A percentile compares a stretch with the other conserved stretches of the same genome.
These are phyloP conservation scores for Andrena camellia DNA, from an alignment of 2,888 invertebrate species.

Conservation along the genomic window DNA sequence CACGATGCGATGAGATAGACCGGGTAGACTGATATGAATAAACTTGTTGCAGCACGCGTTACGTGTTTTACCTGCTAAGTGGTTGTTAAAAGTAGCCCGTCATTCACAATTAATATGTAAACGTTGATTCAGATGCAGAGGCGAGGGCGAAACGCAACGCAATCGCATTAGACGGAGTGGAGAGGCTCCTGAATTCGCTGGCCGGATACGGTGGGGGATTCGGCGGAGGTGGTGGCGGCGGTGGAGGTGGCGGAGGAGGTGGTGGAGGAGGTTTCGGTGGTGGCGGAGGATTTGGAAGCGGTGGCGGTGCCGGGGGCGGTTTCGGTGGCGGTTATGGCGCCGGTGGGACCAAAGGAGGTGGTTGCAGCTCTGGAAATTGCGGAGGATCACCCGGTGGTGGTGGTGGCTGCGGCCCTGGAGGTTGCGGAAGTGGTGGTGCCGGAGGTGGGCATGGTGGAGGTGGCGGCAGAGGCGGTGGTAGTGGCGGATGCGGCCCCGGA, in stretches of 20 bases:
- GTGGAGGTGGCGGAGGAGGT: neutral
- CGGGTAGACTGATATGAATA: too few species aligned
- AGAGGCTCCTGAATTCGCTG: slow-evolving; percentile 64
- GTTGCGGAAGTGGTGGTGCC: slow-evolving; percentile 13
- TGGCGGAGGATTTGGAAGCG: slow-evolving; percentile 9
- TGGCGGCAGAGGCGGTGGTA: slow-evolving; percentile 2
- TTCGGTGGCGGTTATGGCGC: slow-evolving; percentile 22
- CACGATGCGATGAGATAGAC: too few species aligned
- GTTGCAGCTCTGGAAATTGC: slow-evolving; percentile 28
- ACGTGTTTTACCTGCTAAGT: neutral
- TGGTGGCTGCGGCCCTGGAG: slow-evolving; percentile 24
- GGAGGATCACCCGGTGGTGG: slow-evolving; percentile 44
- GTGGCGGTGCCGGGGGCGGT: slow-evolving; percentile 11
- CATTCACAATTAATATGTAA: neutral
- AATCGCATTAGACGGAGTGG: slow-evolving; percentile 51
- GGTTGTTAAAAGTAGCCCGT: neutral
- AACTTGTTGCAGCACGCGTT: too few species aligned
- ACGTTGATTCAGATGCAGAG: slow-evolving; percentile 31
- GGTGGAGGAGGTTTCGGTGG: neutral
- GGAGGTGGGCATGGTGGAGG: slow-evolving; percentile 4
- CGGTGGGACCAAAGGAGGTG: slow-evolving; percentile 28
- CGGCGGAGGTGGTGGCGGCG: slow-evolving; percentile 24
- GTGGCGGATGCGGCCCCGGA: neutral
- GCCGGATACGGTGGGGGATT: slow-evolving; percentile 27
- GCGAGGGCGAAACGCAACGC: slow-evolving; percentile 25